phyloP scores from a whole-genome alignment of 2,888 invertebrate species.

The Pandemis cinnamomeana region DNA sequence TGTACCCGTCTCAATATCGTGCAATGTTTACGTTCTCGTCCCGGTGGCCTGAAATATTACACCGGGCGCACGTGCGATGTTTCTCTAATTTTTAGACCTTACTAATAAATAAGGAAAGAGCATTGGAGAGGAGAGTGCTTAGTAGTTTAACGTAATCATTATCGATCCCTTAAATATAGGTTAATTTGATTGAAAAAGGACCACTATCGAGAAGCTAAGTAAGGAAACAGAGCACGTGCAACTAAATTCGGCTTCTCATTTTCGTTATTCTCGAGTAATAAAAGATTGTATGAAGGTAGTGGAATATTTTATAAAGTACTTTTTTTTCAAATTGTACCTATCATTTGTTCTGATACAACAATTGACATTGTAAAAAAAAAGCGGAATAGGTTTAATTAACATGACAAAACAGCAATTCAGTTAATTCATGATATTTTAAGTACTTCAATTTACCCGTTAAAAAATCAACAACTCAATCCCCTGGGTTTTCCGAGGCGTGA shows the following conservation, averaged over 20 bases:
- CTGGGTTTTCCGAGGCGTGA: conserved; percentile 30
- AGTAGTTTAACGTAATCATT: conserved; percentile 1
- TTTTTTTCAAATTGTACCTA: no score
- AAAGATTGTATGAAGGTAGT: no score
- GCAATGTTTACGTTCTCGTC: conserved; percentile 59
- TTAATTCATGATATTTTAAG: not conserved
- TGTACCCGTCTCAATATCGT: conserved; percentile 55
- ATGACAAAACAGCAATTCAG: no score
- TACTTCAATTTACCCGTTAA: conserved; percentile 25
- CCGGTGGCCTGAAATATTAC: conserved; percentile 60
- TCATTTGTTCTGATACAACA: not conserved
- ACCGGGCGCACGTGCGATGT: conserved; percentile 52
- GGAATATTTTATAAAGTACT: no score
- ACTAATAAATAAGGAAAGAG: conserved; percentile 40
- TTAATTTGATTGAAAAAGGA: not conserved
- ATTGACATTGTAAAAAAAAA: not conserved
- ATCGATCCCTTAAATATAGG: conserved; percentile 13
- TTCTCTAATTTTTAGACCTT: conserved; percentile 50
- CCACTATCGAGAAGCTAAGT: not conserved
- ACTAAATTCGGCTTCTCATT: no score
- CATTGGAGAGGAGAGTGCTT: conserved; percentile 12
- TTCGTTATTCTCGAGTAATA: not conserved
- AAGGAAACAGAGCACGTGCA: no score
- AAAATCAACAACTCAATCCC: conserved; percentile 28
- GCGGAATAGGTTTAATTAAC: not conserved